Evolutionary conservation across 2,888 invertebrate species (phyloP).

Genomic region (Digitonthophagus gazella): DNA sequence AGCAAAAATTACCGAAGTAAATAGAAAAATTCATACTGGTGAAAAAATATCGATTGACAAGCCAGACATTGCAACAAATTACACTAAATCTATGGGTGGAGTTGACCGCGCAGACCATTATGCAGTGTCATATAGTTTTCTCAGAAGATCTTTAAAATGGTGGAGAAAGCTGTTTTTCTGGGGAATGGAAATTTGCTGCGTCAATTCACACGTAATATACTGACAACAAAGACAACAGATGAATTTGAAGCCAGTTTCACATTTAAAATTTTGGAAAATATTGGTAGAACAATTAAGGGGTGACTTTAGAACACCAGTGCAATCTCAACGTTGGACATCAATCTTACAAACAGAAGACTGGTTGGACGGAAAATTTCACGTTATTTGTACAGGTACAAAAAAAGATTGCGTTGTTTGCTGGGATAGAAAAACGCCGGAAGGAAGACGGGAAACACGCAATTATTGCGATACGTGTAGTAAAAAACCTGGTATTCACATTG

Average conservation of each 20-base stretch:
- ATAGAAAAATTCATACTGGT: constrained; percentile 25
- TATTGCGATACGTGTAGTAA: constrained; percentile 31
- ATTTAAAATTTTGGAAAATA: constrained; percentile 30
- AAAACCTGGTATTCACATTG: constrained; percentile 30
- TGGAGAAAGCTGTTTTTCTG: constrained; percentile 37
- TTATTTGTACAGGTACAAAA: constrained; percentile 23
- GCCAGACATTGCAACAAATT: constrained; percentile 29
- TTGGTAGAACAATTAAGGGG: constrained; percentile 31
- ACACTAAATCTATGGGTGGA: constrained; percentile 35
- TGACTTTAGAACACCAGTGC: constrained; percentile 23
- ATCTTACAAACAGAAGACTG: constrained; percentile 25
- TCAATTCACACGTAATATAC: too few species aligned
- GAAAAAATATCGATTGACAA: constrained; percentile 24
- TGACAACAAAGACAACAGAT: constrained; percentile 28
- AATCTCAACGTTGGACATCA: constrained; percentile 17
- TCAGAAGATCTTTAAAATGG: constrained; percentile 37
- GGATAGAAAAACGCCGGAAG: constrained; percentile 30
- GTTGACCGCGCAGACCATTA: constrained; percentile 36
- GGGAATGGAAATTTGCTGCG: constrained; percentile 33
- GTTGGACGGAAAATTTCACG: constrained; percentile 30
- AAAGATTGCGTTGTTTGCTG: constrained; percentile 35
- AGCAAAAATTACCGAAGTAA: constrained; percentile 24
- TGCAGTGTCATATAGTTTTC: constrained; percentile 34
- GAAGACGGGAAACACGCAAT: constrained; percentile 30
- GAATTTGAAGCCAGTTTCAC: constrained; percentile 29